Evolutionary conservation across 2,888 invertebrate species (phyloP).

Genomic region (Polymixis flavicincta): DNA sequence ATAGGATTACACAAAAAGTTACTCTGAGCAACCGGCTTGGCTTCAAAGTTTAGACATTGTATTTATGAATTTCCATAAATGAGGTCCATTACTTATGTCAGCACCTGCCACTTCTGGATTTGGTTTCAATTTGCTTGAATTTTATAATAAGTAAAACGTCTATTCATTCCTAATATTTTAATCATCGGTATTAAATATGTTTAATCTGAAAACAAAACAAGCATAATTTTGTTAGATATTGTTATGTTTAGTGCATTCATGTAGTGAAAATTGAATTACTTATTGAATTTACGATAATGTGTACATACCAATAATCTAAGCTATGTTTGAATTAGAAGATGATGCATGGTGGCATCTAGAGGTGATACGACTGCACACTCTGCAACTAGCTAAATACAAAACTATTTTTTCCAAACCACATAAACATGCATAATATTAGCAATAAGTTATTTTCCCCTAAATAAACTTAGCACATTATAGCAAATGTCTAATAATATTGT

Average conservation of each 20-base stretch:
- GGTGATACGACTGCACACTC: slow-evolving; percentile 4
- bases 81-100: slow-evolving; percentile 14
- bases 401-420: slow-evolving; percentile 41
- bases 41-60: not conserved
- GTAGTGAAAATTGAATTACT: no score
- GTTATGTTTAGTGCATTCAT: not conserved
- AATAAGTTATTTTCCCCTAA: slow-evolving; percentile 15
- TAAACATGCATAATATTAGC: slow-evolving; percentile 42
- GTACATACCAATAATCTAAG: slow-evolving; percentile 33
- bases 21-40: not conserved
- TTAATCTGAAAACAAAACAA: slow-evolving; percentile 32
- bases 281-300: no score
- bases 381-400: slow-evolving; percentile 5
- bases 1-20: not conserved
- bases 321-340: not conserved
- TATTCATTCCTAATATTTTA: slow-evolving; percentile 23
- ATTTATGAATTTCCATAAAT: not conserved
- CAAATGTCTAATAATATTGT: slow-evolving; percentile 12
- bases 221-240: no score
- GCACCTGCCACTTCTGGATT: not conserved
- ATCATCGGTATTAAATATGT: slow-evolving; percentile 5
- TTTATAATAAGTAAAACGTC: not conserved
- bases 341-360: slow-evolving; percentile 23
- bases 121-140: not conserved
- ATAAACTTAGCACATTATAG: slow-evolving; percentile 45